These are phyloP conservation scores for Solen grandis DNA, from an alignment of 1,140 invertebrate species.

Conservation along the genomic window DNA sequence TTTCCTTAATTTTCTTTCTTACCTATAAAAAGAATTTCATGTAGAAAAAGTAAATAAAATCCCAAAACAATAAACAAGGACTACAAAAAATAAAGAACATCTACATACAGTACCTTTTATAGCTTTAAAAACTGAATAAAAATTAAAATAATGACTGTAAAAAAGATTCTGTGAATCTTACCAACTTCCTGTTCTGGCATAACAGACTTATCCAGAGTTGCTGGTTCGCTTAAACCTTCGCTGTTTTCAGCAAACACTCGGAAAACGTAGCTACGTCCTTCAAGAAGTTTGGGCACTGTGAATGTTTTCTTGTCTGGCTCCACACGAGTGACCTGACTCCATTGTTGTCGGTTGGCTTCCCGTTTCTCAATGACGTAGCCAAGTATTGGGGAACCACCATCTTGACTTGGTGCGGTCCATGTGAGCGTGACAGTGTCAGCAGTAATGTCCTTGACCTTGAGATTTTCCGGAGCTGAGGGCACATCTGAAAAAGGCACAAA, in stretches of 20 bases:
- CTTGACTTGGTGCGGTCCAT: conserved; percentile 98
- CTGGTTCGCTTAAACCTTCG: conserved; percentile 86
- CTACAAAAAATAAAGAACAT: no score
- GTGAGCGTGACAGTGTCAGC: conserved; percentile 74
- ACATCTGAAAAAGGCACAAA: conserved; percentile 66
- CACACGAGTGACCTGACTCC: conserved; percentile 70
- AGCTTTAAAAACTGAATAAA: no score
- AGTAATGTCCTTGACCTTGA: conserved; percentile 73
- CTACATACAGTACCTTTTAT: no score
- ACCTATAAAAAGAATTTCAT: no score
- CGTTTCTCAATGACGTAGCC: conserved; percentile 95
- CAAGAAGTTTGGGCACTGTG: conserved; percentile 85
- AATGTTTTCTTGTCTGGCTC: conserved; percentile 67
- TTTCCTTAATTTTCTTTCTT: no score
- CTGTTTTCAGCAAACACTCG: conserved; percentile 96
- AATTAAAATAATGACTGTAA: no score
- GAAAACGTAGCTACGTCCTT: conserved; percentile 97
- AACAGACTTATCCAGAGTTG: conserved; percentile 81
- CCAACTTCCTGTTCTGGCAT: conserved; percentile 74
- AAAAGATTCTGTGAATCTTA: conserved; percentile 57
- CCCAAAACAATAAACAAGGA: no score
- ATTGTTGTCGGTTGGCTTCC: conserved; percentile 86
- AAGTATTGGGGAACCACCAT: conserved; percentile 96
- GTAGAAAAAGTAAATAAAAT: no score
- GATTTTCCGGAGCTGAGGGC: conserved; percentile 69